Base-by-base conservation (phyloP, 2,113 vertebrate genomes). In the Neopipo cinnamomea region DNA sequence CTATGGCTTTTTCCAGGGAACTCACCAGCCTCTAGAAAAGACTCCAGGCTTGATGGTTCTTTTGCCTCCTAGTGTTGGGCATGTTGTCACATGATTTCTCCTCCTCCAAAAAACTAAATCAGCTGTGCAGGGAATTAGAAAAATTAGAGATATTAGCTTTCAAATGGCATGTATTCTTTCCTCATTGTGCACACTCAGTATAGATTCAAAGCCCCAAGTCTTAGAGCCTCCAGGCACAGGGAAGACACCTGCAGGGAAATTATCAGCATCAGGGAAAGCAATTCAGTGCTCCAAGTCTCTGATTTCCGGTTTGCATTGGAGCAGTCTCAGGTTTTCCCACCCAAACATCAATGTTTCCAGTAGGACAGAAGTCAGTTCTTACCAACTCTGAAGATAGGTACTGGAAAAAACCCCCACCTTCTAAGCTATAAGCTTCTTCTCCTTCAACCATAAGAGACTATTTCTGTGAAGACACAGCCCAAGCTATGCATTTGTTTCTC, bases 151-250 rank as follows among this genome's bases (percentile, higher is more conserved):
- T 13, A 70, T 0, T 35, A 44, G 24, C 22, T 67, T 84, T 66
- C 59, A 50, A 66, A 58, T 0, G 0, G 30, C 41, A 91, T 20
- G 2, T 11, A 13, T 31, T 89, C 20, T 79, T 74, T 71, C 35
- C 22, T 49, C 62, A 25, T 33, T 25, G 12, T 28, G 27, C 5
- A n/a, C 12, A 50, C 12, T 8, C 24, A 71, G 52, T 6, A 33
- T 35, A 23, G n/a, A 66, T 13, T 46, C 0, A 0, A 82, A 89
- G 42, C 4, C 30, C 8, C 4, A 2, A 9, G 30, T 19, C 35
- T 56, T 14, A 41, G 3, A 47, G 24, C 14, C 70, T 75, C 22
- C 47, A 47, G 66, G n/a, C 12, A 79, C 10, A 4, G 1, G 16
- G 23, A 76, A 33, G 50, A 70, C 11, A 47, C 37, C 30, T 76